Conservation (phyloP, 2,113 vertebrate species). For the Spheniscus mendiculus region DNA sequence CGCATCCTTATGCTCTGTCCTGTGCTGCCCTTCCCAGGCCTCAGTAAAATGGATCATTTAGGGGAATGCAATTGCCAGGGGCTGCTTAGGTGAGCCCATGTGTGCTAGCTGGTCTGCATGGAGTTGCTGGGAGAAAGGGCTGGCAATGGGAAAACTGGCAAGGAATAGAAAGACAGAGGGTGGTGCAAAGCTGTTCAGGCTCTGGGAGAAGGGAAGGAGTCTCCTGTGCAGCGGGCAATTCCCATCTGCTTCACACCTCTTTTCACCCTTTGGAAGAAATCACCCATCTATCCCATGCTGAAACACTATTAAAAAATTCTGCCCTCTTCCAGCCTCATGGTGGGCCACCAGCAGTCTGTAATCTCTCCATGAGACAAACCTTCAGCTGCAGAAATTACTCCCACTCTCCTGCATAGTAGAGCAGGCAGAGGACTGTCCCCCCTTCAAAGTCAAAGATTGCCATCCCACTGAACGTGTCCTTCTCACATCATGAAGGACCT, state of each 20-base stretch:
- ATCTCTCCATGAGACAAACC: background rate
- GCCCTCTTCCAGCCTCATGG: rapidly evolving
- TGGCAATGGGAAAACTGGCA: background rate
- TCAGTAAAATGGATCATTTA: background rate
- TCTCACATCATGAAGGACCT: background rate
- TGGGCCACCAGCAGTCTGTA: background rate
- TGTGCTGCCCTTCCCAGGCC: background rate
- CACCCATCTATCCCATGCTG: background rate
- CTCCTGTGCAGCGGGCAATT: rapidly evolving
- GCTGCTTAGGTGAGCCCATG: background rate
- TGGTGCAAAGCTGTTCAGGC: background rate
- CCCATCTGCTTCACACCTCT: background rate
- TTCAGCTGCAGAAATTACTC: background rate
- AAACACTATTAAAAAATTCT: background rate
- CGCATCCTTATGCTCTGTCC: background rate
- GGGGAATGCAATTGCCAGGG: background rate
- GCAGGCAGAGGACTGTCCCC: background rate
- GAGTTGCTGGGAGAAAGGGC: background rate
- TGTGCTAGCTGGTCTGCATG: background rate
- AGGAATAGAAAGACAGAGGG: background rate
- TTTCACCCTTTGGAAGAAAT: background rate
- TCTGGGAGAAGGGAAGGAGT: background rate
- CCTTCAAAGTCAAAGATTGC: background rate
- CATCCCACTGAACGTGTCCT: background rate
- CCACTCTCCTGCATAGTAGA: background rate